Conservation (phyloP, 2,113 vertebrate genomes). For the Alces alces region DNA sequence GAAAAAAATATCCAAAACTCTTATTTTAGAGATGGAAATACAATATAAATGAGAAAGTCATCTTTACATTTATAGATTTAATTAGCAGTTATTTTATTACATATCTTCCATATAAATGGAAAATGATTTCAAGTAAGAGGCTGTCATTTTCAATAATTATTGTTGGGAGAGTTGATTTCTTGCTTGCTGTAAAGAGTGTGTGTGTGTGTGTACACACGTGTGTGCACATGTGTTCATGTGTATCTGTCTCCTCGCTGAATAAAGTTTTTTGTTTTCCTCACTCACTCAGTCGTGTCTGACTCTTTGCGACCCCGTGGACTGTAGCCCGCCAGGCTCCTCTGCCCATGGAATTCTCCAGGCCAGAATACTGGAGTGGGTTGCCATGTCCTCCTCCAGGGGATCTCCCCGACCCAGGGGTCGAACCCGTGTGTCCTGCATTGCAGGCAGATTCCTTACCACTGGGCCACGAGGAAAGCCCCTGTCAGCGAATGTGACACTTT, state of each 20-base stretch:
- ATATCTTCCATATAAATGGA: neutral
- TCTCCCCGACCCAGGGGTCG: neutral
- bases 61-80: neutral
- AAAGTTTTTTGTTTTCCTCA: neutral
- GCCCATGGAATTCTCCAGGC: neutral
- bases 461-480: neutral
- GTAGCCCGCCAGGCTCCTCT: neutral
- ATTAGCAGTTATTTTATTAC: neutral
- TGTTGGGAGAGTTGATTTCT: neutral
- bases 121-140: slow-evolving; percentile 21
- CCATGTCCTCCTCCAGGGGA: neutral
- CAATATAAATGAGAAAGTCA: neutral
- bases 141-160: neutral
- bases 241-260: neutral
- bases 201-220: neutral
- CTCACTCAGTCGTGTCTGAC: fast-evolving
- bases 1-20: neutral
- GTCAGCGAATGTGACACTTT: neutral
- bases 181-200: neutral
- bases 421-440: neutral
- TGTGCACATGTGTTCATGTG: neutral
- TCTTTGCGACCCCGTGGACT: neutral
- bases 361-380: neutral
- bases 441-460: neutral
- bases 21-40: neutral